Evolutionary conservation across 2,888 invertebrate genomes (phyloP).

Genomic region (Tribolium freemani): DNA sequence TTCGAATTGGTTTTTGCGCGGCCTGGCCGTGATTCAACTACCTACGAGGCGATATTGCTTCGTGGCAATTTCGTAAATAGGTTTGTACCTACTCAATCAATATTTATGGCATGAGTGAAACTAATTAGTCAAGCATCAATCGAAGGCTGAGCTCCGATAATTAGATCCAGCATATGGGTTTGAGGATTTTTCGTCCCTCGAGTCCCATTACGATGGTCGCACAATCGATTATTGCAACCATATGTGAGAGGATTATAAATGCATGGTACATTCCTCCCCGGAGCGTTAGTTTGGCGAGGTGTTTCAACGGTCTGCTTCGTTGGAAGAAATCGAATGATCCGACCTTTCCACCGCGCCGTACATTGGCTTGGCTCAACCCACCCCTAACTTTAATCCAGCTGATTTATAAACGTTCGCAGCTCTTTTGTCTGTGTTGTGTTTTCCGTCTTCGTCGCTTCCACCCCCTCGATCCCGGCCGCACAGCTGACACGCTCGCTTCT

Average conservation of each 20-base stretch:
- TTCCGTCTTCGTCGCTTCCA: constrained; percentile 20
- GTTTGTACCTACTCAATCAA: not conserved
- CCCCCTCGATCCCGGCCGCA: not conserved
- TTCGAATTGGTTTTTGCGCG: not conserved
- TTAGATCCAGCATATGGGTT: not conserved
- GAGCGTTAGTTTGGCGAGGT: not conserved
- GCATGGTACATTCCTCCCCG: not conserved
- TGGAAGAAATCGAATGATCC: constrained; percentile 3
- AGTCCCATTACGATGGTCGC: not conserved
- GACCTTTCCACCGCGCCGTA: constrained; percentile 19
- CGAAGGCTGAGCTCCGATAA: not conserved
- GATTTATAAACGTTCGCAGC: constrained; percentile 44
- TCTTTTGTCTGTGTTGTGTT: constrained; percentile 40
- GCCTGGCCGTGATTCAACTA: not conserved
- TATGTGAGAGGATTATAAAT: not conserved
- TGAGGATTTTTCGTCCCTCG: not conserved
- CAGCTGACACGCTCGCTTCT: constrained; percentile 38
- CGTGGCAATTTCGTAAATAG: not conserved
- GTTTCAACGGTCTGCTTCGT: not conserved
- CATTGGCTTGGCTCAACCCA: constrained; percentile 18
- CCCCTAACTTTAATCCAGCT: constrained; percentile 37
- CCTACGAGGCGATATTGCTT: not conserved
- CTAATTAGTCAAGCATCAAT: not conserved
- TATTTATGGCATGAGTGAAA: not conserved
- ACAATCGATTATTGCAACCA: constrained; percentile 4